Evolutionary conservation across 2,797 vertebrate genomes (phyloP), one percentile per base, ranked within the genome.

Genomic region (Galaxias olidus): DNA sequence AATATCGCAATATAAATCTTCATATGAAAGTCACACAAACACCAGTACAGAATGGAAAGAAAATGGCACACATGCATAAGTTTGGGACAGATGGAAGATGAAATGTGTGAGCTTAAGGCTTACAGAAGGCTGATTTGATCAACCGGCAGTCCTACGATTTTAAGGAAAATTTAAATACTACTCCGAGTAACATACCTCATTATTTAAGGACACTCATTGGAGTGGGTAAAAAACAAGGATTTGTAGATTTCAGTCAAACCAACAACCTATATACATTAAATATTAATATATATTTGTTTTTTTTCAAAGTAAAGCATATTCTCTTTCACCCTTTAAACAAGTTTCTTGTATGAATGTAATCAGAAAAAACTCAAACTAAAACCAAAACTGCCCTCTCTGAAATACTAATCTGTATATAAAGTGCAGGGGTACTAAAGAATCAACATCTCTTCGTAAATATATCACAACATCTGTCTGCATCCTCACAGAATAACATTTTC

Each of bases 361-460:
- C 6, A 30, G 30, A 30, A 30, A 30, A 30, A 30, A 30, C 30
- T 64, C 4, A 15, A 40, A 30, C 30, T 64, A 4, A 15, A 40
- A 41, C 47, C 75, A 69, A 71, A 58, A 30, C 41, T 57, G 42
- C 10, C n/a, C 40, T 17, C 68, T 63, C 14, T 10, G 8, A 62
- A 66, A 57, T 53, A 59, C 20, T 55, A 56, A 1, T 10, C 11
- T 85, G 69, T 77, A 79, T 74, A 85, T 92, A 90, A 91, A 92
- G 90, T 92, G 90, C 90, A 88, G 85, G 78, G 87, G 87, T 85
- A 70, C 75, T 68, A 66, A 77, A 86, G 75, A 30, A 30, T 30
- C 30, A 30, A 30, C 6, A 30, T 85, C 69, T 85, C 64, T 75
- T 59, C n/a, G 51, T 54, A 68, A 67, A 51, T 9, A 1, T 66